These are phyloP conservation scores for Sesamia nonagrioides DNA, from an alignment of 1,140 invertebrate genomes.

Conservation along the genomic window DNA sequence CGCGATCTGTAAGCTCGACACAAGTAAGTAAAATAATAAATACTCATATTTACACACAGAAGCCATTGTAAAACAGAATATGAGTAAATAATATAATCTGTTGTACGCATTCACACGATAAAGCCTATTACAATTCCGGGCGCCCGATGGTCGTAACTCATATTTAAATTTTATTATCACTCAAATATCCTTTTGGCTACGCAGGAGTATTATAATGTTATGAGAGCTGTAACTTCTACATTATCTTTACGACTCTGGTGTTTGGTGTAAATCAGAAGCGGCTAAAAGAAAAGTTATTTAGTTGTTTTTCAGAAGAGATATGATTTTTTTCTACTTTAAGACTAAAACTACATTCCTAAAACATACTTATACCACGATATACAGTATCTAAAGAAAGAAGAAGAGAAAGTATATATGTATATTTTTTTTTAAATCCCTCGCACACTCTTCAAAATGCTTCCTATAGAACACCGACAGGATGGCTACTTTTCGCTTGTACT, in stretches of 20 bases:
- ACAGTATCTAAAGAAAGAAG: no score
- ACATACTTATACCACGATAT: no score
- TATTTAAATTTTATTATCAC: slow-evolving; percentile 76
- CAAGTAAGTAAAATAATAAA: no score
- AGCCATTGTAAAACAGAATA: no score
- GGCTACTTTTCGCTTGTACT: no score
- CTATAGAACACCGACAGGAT: no score
- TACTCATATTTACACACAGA: no score
- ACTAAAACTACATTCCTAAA: not conserved
- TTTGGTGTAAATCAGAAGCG: slow-evolving; percentile 49
- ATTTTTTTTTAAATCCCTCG: no score
- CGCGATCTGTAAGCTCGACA: no score
- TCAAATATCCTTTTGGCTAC: slow-evolving; percentile 72
- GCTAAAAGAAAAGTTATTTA: not conserved
- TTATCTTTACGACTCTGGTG: slow-evolving; percentile 71
- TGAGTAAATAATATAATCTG: slow-evolving; percentile 1
- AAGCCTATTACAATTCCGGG: slow-evolving; percentile 53
- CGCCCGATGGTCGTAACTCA: slow-evolving; percentile 55
- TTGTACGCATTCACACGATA: slow-evolving; percentile 26
- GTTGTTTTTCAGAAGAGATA: not conserved
- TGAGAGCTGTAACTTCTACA: slow-evolving; percentile 72
- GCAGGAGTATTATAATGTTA: slow-evolving; percentile 68
- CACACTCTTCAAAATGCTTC: no score
- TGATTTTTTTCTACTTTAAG: no score
- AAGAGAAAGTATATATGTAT: no score